These are phyloP conservation scores for Loripinus fragilis DNA, from an alignment of 2,888 invertebrate species.

Conservation along the genomic window DNA sequence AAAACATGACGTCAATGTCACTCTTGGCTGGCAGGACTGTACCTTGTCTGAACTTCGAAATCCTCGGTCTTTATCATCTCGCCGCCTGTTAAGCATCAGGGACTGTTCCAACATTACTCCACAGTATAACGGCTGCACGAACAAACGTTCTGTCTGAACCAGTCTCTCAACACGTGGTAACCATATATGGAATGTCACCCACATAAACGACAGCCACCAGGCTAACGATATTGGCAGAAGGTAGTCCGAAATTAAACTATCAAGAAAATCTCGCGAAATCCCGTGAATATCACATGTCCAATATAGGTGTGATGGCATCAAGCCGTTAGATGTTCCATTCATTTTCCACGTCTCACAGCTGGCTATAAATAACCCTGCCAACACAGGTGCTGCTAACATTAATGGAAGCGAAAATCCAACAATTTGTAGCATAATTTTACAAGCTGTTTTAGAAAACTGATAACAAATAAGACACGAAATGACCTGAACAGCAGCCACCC, in stretches of 20 bases:
- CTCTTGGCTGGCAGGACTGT: background rate
- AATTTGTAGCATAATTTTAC: slow-evolving; percentile 98
- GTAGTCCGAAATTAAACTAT: slow-evolving; percentile 64
- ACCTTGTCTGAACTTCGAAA: slow-evolving; percentile 61
- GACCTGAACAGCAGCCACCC: slow-evolving; percentile 87
- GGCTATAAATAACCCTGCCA: slow-evolving; percentile 93
- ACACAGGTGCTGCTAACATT: slow-evolving; percentile 94
- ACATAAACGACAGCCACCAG: slow-evolving; percentile 78
- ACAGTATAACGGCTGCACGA: slow-evolving; percentile 97
- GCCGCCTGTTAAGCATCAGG: slow-evolving; percentile 93
- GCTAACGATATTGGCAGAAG: slow-evolving; percentile 69
- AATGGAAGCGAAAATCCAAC: slow-evolving; percentile 99
- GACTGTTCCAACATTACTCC: slow-evolving; percentile 97
- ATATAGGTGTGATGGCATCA: slow-evolving; percentile 88
- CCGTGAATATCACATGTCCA: slow-evolving; percentile 94
- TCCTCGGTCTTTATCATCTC: slow-evolving; percentile 90
- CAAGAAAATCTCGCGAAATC: slow-evolving; percentile 65
- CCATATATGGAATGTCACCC: slow-evolving; percentile 78
- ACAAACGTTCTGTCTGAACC: slow-evolving; percentile 86
- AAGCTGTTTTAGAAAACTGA: slow-evolving; percentile 97
- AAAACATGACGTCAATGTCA: too few species aligned
- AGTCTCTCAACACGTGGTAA: slow-evolving; percentile 75
- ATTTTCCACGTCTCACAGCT: slow-evolving; percentile 94
- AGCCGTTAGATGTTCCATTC: slow-evolving; percentile 84
- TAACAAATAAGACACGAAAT: slow-evolving; percentile 94